Percentiles rank a stretch among this genome's conserved stretches.
Evolutionary conservation across 1,140 invertebrate species (phyloP).

Genomic region (Diuraphis noxia): DNA sequence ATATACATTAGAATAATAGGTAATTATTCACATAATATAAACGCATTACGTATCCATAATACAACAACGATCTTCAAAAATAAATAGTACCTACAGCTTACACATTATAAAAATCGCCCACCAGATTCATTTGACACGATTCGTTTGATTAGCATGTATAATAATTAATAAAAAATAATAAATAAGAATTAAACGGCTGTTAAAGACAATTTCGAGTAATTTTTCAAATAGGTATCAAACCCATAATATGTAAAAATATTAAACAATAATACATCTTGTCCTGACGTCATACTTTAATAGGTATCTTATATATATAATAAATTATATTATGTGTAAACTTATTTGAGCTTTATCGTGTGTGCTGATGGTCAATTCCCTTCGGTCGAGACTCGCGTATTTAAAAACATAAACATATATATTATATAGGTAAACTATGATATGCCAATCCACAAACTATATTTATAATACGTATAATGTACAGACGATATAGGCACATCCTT

Average conservation of each 20-base stretch:
- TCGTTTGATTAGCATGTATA: constrained; percentile 5
- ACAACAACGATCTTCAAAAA: background rate
- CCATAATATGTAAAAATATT: background rate
- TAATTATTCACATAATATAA: background rate
- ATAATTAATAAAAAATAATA: background rate
- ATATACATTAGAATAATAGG: background rate
- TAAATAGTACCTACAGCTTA: background rate
- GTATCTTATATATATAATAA: too few species aligned
- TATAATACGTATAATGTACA: background rate
- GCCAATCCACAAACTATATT: background rate
- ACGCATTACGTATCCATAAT: background rate
- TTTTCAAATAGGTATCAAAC: background rate
- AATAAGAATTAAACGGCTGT: background rate
- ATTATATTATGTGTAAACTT: background rate
- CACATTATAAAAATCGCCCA: background rate
- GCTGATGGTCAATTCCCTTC: background rate
- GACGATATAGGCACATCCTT: background rate
- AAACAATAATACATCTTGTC: background rate
- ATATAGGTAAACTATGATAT: background rate
- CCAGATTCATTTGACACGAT: constrained; percentile 9
- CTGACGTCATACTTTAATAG: background rate
- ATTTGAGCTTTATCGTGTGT: constrained; percentile 17
- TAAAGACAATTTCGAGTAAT: background rate
- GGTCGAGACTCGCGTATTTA: background rate
- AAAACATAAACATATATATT: background rate